These are phyloP conservation scores for Masnerella sp. DNA, from an alignment of 2,888 invertebrate species.

Conservation along the genomic window DNA sequence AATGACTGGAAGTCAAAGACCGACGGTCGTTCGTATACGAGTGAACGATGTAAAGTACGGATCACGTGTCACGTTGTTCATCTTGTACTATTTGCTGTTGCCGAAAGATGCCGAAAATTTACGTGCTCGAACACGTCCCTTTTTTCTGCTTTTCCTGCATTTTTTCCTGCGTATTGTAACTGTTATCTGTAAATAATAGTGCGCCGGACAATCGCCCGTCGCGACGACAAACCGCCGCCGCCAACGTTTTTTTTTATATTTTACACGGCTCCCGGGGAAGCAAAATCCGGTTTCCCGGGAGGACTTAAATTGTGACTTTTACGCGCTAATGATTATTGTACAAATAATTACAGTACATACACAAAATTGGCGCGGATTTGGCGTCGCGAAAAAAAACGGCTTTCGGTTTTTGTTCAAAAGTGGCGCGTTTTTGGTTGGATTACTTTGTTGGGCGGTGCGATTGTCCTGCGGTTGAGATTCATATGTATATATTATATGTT, in stretches of 20 bases:
- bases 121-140: constrained; percentile 61
- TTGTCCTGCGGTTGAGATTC: constrained; percentile 4
- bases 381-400: constrained; percentile 19
- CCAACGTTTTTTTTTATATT: constrained; percentile 18
- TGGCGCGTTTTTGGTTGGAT: no score
- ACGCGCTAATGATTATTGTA: constrained; percentile 46
- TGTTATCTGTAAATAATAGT: not conserved
- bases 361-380: constrained; percentile 36
- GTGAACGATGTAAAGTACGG: constrained; percentile 65
- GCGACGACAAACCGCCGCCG: constrained; percentile 23
- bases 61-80: constrained; percentile 62
- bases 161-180: constrained; percentile 43
- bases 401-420: no score
- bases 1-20: constrained; percentile 51
- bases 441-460: constrained; percentile 17
- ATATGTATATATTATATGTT: constrained; percentile 36
- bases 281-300: not conserved
- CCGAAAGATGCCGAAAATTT: constrained; percentile 63
- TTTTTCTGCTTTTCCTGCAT: constrained; percentile 63
- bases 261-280: constrained; percentile 27
- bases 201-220: constrained; percentile 37
- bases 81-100: constrained; percentile 30
- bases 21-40: constrained; percentile 64
- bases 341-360: constrained; percentile 57
- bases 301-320: constrained; percentile 40